Percentiles rank a stretch among this genome's conserved stretches.
Conservation (phyloP, 2,888 invertebrate genomes). For the Dasypogon diadema region DNA sequence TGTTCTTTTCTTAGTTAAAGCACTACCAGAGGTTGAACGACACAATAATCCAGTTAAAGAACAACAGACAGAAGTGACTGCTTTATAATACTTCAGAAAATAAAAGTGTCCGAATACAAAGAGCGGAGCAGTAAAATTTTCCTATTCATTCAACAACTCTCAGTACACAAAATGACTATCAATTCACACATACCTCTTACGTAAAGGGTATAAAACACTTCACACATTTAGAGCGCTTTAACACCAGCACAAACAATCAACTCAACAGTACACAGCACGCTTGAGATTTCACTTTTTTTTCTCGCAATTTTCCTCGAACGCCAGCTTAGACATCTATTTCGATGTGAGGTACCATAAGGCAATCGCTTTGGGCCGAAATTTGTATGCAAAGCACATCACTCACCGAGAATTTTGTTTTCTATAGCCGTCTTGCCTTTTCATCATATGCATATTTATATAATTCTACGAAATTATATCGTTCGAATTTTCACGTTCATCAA, state of each 20-base stretch:
- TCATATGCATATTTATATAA: conserved; percentile 4
- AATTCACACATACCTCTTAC: conserved; percentile 25
- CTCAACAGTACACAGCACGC: not conserved
- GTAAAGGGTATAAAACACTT: not conserved
- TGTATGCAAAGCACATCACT: conserved; percentile 35
- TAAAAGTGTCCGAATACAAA: not conserved
- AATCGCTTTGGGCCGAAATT: conserved; percentile 24
- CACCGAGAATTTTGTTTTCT: conserved; percentile 17
- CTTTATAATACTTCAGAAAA: not conserved
- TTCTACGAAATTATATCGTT: not conserved
- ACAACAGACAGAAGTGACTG: not conserved
- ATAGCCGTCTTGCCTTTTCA: not conserved
- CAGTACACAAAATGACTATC: conserved; percentile 33
- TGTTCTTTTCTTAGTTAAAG: not conserved
- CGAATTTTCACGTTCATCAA: not conserved
- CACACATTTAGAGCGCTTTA: conserved; percentile 4
- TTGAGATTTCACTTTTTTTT: not conserved
- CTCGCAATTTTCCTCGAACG: not conserved
- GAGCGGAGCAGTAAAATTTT: conserved; percentile 3
- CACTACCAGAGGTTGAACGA: not conserved
- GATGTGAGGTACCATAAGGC: conserved; percentile 19
- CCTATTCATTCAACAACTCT: conserved; percentile 23
- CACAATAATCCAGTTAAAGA: not conserved
- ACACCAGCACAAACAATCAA: not conserved
- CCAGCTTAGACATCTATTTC: not conserved